These are phyloP conservation scores for Drosophila setosimentum DNA, from an alignment of 2,888 invertebrate species.

Conservation along the genomic window DNA sequence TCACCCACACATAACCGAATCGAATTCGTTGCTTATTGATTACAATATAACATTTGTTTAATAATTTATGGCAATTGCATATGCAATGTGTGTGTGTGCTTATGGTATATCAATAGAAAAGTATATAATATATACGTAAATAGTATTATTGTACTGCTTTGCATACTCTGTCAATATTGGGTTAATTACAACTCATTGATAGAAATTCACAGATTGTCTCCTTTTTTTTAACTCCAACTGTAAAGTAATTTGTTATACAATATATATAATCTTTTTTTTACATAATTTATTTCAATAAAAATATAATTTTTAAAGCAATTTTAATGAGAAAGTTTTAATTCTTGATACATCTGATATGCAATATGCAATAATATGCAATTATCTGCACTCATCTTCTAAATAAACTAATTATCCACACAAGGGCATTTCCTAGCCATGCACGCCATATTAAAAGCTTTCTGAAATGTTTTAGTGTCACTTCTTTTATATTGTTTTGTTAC, in stretches of 20 bases:
- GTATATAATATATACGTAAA: constrained; percentile 10
- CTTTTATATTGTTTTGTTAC: constrained; percentile 5
- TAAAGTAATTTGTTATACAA: neutral
- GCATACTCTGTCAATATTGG: neutral
- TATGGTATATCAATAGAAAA: constrained; percentile 6
- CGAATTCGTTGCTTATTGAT: constrained; percentile 62
- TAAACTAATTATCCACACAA: neutral
- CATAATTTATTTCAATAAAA: neutral
- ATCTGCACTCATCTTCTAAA: neutral
- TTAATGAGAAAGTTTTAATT: neutral
- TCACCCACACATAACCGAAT: constrained; percentile 7
- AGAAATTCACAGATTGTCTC: neutral
- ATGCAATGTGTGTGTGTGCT: constrained; percentile 24
- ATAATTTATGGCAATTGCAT: constrained; percentile 69
- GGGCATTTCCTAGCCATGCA: constrained; percentile 6
- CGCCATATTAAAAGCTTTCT: neutral
- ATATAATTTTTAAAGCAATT: neutral
- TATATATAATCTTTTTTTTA: neutral
- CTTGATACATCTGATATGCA: neutral
- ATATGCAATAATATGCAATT: too few species aligned
- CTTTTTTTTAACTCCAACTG: neutral
- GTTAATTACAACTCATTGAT: neutral
- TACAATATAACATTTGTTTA: constrained; percentile 76
- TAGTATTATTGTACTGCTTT: constrained; percentile 50
- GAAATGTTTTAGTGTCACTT: constrained; percentile 32